Base-by-base conservation (phyloP, 1,140 invertebrate species). In the Ostrea edulis region DNA sequence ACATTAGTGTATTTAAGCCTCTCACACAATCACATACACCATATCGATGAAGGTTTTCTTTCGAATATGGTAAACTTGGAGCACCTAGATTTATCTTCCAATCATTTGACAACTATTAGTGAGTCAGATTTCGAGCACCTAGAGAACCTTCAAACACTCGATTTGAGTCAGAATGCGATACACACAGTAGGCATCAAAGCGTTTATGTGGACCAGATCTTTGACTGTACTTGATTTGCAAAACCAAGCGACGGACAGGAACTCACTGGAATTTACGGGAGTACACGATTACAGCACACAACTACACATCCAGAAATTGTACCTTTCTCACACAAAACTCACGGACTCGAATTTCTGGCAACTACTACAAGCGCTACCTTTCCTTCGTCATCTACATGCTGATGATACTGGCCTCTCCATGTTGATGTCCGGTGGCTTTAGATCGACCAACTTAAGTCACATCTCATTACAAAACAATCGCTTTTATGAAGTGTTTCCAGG, bases 41-140 rank as follows among this genome's bases (percentile, higher is more conserved):
- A 29, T 35, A 25, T 77, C 22, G 29, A 77, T 3, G 25, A 77
- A 9, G 68, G 22, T 12, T 8, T 77, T 29, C 29, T 77, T 35
- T 29, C 14, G 9, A 77, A 25, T 2, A 77, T 77, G 68, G 68
- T 29, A 77, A 77, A 77, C 8, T 25, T 77, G 8, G 11, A 29
- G 25, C 68, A 77, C 12, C 17, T 77, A 25, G 68, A 77, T 77
- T 77, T 77, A 77, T 77, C 68, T 35, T 77, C 68, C 25, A 77
- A 77, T 77, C 12, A 25, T 29, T 77, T 77, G 12, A 0, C 0
- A 25, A 11, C 7, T 12, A 35, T 77, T 9, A 25, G 68, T 29
- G 68, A 8, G 68, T 77, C 68, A 25, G 25, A 77, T 77, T 77
- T 77, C 17, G 12, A 77, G 29, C 68, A 77, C 9, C 68, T 35